These are phyloP conservation scores for Cololabis saira DNA, from an alignment of 2,113 vertebrate genomes.

Conservation along the genomic window DNA sequence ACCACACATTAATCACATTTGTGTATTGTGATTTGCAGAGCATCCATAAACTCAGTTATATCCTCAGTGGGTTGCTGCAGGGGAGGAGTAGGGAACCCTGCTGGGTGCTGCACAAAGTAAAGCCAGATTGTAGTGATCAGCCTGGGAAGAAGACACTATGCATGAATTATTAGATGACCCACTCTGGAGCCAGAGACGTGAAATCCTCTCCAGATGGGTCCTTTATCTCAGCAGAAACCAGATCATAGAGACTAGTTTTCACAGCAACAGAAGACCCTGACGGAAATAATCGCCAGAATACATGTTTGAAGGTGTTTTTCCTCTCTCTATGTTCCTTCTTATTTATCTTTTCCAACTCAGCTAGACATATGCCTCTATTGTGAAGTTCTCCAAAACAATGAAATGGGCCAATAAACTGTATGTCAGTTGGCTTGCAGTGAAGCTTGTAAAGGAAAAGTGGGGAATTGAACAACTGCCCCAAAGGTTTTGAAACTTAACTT, in stretches of 20 bases:
- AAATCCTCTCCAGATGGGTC: slow-evolving; percentile 58
- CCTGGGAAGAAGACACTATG: slow-evolving; percentile 19
- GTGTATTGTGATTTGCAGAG: slow-evolving; percentile 32
- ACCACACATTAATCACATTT: slow-evolving; percentile 42
- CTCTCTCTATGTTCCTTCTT: not conserved
- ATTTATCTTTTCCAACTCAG: not conserved
- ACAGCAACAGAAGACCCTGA: slow-evolving; percentile 29
- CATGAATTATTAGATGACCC: slow-evolving; percentile 54
- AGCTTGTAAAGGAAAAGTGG: not conserved
- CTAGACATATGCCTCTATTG: slow-evolving; percentile 5
- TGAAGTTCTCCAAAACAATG: not conserved
- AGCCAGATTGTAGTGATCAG: slow-evolving; percentile 43
- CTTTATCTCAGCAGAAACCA: slow-evolving; percentile 26
- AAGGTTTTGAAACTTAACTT: not conserved
- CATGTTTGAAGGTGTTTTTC: slow-evolving; percentile 18
- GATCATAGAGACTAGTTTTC: slow-evolving; percentile 32
- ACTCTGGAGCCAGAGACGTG: slow-evolving; percentile 26
- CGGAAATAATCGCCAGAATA: slow-evolving; percentile 12
- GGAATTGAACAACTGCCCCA: not conserved
- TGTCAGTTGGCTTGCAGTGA: not conserved
- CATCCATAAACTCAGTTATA: slow-evolving; percentile 37
- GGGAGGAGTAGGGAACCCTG: slow-evolving; percentile 33
- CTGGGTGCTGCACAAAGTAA: slow-evolving; percentile 29
- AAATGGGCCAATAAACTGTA: not conserved
- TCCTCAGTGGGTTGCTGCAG: slow-evolving; percentile 29